Percentiles rank a stretch among this genome's conserved stretches.
Conservation (phyloP, 2,113 vertebrate species). For the Taxidea taxus region DNA sequence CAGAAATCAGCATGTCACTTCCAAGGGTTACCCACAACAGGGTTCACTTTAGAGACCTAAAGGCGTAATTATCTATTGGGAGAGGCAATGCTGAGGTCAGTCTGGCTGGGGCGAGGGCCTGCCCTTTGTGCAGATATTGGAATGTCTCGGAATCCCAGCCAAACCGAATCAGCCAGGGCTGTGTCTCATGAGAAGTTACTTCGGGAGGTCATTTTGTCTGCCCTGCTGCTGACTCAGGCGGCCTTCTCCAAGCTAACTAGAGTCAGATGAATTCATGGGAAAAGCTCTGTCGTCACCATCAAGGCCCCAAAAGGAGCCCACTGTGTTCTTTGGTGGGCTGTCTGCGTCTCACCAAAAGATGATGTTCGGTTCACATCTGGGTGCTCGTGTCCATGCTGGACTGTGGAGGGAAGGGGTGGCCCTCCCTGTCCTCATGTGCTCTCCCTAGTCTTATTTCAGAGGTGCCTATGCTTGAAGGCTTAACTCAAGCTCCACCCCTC, state of each 20-base stretch:
- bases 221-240: slow-evolving; percentile 56
- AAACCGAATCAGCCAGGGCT: slow-evolving; percentile 18
- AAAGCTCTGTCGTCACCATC: background rate
- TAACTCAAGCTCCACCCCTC: background rate
- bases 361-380: background rate
- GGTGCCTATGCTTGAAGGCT: background rate
- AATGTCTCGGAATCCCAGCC: slow-evolving; percentile 70
- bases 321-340: background rate
- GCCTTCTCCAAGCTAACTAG: slow-evolving; percentile 39
- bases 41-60: slow-evolving; percentile 25
- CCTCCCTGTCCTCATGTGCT: background rate
- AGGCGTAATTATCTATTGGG: slow-evolving; percentile 39
- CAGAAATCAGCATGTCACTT: slow-evolving; percentile 18
- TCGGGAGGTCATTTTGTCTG: slow-evolving; percentile 66
- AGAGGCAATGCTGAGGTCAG: slow-evolving; percentile 60
- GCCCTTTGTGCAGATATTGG: slow-evolving; percentile 22
- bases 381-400: background rate
- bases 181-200: slow-evolving; percentile 59
- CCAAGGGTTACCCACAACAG: slow-evolving; percentile 49
- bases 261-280: slow-evolving; percentile 54
- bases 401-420: rapidly evolving
- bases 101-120: slow-evolving; percentile 49
- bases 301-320: background rate
- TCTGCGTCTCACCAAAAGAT: background rate
- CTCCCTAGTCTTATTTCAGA: background rate